phyloP scores from a whole-genome alignment of 2,888 invertebrate species.

The Agriopis leucophaearia region DNA sequence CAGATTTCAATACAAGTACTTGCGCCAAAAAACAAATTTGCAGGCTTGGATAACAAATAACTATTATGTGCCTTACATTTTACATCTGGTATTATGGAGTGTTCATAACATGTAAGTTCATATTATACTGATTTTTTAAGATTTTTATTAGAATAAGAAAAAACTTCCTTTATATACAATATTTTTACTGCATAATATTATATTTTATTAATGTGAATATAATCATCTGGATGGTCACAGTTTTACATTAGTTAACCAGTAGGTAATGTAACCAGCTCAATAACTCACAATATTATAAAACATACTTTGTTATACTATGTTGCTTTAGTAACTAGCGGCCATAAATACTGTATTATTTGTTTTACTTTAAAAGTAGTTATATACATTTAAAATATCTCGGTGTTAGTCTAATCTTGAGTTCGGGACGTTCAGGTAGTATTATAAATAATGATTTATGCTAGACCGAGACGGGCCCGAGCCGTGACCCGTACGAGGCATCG shows the following conservation, averaged over 20 bases:
- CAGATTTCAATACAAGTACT: no score
- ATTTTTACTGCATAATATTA: conserved; percentile 1
- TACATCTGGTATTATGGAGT: conserved; percentile 1
- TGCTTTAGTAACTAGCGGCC: conserved; percentile 20
- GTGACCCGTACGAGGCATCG: no score
- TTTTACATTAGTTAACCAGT: conserved; percentile 3
- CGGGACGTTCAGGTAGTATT: conserved; percentile 13
- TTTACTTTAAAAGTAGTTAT: conserved; percentile 6
- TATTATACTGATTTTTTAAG: neutral
- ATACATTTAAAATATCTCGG: neutral
- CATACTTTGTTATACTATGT: conserved; percentile 7
- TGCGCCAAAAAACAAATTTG: no score
- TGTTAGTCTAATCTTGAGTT: conserved; percentile 15
- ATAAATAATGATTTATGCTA: no score
- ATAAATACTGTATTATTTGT: conserved; percentile 24
- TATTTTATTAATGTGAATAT: neutral
- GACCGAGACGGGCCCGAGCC: no score
- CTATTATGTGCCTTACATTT: conserved; percentile 2
- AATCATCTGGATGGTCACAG: conserved; percentile 4
- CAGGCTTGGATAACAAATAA: no score
- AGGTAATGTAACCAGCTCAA: conserved; percentile 5
- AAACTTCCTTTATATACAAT: conserved; percentile 1
- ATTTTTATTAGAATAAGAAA: neutral
- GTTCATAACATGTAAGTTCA: conserved; percentile 2
- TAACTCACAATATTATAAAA: neutral